Evolutionary conservation across 1,140 invertebrate species (phyloP), one percentile per base, ranked within the genome.

Genomic region (Orchesella cincta): DNA sequence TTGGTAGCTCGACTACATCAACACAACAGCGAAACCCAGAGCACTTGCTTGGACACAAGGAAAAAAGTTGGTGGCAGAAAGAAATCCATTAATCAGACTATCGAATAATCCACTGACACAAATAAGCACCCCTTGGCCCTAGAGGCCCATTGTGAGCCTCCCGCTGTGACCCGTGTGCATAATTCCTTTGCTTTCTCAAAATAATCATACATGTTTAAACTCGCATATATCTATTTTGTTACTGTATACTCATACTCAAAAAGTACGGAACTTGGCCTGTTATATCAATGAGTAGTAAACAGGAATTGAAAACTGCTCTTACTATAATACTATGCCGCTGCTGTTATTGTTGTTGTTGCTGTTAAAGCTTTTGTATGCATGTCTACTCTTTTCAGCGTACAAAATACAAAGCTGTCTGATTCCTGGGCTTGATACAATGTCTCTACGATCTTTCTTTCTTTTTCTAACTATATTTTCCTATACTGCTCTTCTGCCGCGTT

Each of bases 21-120:
- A 29, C 23, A 67, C 3, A 67, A 31, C 62, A 67, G 23, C 31
- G 8, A 46, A 20, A 46, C 8, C 39, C 20, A 46, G 39, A 67
- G 23, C 62, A 67, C 62, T 67, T 67, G 62, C 62, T 67, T 67
- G 62, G 62, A 33, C 62, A 33, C 62, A 31, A 12, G 62, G 54
- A 62, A 62, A 62, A 67, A 67, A 31, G 62, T 67, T 67, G 62
- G 62, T 78, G 77, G 70, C 57, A 79, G 78, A 79, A 76, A 57
- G 76, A 81, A 79, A 81, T 81, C 80, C 80, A 81, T 81, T 81
- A 81, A 81, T 81, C 80, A 81, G 80, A 77, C 80, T 79, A 81
- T 81, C 78, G 80, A 81, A 81, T 81, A 81, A 81, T 81, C 80
- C 79, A 80, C 73, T 81, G 81, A 80, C 81, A 81, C 80, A 80